These are phyloP conservation scores for Mastigias papua DNA, from an alignment of 30 jellyfish, hydroid and myxozoan genomes.

Conservation along the genomic window DNA sequence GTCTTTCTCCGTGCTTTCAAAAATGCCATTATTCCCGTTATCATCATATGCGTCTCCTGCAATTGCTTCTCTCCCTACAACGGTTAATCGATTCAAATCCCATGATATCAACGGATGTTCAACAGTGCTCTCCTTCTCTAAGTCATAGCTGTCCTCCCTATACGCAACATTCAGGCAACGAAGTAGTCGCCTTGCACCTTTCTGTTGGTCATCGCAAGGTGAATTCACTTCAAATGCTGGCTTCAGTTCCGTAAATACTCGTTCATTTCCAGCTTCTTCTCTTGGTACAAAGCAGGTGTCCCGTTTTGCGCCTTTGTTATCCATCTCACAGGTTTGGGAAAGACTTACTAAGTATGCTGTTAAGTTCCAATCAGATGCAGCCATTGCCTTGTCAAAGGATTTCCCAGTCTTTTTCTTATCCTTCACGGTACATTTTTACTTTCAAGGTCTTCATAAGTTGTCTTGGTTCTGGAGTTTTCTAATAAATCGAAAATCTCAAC, in stretches of 20 bases:
- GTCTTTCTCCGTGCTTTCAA: not conserved
- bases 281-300: not conserved
- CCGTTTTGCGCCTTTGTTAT: not conserved
- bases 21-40: not conserved
- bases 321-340: constrained; percentile 1
- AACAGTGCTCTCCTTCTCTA: not conserved
- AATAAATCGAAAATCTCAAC: not conserved
- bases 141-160: not conserved
- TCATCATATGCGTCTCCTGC: constrained; percentile 18
- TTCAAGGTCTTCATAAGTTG: not conserved
- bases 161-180: not conserved
- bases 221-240: constrained; percentile 19
- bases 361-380: constrained; percentile 46
- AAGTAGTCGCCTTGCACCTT: not conserved
- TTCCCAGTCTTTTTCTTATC: not conserved
- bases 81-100: constrained; percentile 47
- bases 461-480: not conserved
- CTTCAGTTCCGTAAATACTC: constrained; percentile 32
- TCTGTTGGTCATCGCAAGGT: not conserved
- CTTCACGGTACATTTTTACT: too few relatives aligned
- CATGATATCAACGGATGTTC: constrained; percentile 57
- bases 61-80: constrained; percentile 20
- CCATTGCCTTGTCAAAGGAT: constrained; percentile 9
- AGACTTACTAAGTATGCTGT: constrained; percentile 32
- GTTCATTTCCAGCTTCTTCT: constrained; percentile 6